These are phyloP conservation scores for Chironomus riparius DNA, from an alignment of 2,888 invertebrate species.

Conservation along the genomic window DNA sequence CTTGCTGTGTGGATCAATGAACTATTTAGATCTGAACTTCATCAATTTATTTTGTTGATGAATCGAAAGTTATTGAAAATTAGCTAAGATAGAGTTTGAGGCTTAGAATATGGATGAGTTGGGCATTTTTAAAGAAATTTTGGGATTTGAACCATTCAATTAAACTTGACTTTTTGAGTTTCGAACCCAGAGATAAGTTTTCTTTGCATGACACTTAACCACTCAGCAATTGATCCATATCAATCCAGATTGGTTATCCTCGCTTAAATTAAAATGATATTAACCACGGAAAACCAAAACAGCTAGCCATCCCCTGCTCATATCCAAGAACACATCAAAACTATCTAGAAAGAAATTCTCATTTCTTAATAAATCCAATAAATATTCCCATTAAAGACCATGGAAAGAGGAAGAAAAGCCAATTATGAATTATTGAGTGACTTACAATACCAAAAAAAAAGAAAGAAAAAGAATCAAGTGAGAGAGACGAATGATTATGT, in stretches of 20 bases:
- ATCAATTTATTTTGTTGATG: conserved; percentile 1
- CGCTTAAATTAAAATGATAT: no score
- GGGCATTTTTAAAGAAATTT: no score
- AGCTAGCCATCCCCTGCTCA: no score
- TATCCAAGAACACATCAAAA: background rate
- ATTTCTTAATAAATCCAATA: background rate
- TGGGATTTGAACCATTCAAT: no score
- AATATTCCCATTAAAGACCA: background rate
- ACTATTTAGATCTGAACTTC: conserved; percentile 22
- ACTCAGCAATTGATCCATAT: no score
- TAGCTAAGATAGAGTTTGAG: background rate
- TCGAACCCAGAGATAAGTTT: no score
- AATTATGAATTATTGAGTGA: conserved; percentile 24
- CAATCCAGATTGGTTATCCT: no score
- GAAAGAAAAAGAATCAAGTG: background rate
- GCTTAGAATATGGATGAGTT: no score
- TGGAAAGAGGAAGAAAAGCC: conserved; percentile 17
- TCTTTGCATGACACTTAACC: no score
- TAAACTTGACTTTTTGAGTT: no score
- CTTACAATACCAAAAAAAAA: conserved; percentile 4
- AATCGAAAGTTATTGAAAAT: background rate
- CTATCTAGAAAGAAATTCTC: background rate
- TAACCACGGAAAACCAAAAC: no score
- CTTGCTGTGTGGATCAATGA: background rate
- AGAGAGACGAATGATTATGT: background rate